Percentiles rank a stretch among this genome's conserved stretches.
Conservation (phyloP, 2,797 vertebrate species). For the Myiotriccus ornatus region DNA sequence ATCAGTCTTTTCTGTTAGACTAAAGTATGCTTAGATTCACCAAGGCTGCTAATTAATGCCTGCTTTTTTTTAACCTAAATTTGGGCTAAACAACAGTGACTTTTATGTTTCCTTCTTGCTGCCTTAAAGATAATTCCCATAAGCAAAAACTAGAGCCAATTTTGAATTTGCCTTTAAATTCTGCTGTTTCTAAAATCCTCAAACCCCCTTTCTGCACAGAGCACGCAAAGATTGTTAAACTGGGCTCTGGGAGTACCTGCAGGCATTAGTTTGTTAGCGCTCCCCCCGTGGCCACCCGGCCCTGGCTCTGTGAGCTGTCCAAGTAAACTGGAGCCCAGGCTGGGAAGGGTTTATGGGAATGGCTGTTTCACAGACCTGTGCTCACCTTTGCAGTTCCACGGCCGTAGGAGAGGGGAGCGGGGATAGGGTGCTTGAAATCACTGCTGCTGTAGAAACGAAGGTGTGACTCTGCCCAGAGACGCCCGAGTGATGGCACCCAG, state of each 20-base stretch:
- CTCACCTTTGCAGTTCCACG: background rate
- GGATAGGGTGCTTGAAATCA: background rate
- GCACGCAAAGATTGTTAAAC: background rate
- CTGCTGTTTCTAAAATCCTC: background rate
- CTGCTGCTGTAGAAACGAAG: background rate
- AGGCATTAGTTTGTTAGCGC: background rate
- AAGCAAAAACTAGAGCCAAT: background rate
- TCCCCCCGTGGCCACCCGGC: accelerated
- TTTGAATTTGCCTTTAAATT: background rate
- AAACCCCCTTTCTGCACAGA: background rate
- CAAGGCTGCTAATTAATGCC: background rate
- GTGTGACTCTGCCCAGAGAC: background rate
- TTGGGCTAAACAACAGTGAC: background rate
- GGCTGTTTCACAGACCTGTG: background rate
- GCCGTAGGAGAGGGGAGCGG: background rate
- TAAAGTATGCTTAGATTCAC: background rate
- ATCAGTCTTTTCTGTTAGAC: background rate
- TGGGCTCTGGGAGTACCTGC: background rate
- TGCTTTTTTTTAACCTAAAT: background rate
- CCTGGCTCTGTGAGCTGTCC: background rate
- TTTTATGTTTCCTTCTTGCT: background rate
- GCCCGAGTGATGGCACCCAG: background rate
- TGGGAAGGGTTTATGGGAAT: background rate
- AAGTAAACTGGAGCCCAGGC: background rate
- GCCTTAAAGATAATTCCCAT: background rate